These are phyloP conservation scores for Meriones unguiculatus DNA, from an alignment of 2,113 vertebrate genomes.

Conservation along the genomic window DNA sequence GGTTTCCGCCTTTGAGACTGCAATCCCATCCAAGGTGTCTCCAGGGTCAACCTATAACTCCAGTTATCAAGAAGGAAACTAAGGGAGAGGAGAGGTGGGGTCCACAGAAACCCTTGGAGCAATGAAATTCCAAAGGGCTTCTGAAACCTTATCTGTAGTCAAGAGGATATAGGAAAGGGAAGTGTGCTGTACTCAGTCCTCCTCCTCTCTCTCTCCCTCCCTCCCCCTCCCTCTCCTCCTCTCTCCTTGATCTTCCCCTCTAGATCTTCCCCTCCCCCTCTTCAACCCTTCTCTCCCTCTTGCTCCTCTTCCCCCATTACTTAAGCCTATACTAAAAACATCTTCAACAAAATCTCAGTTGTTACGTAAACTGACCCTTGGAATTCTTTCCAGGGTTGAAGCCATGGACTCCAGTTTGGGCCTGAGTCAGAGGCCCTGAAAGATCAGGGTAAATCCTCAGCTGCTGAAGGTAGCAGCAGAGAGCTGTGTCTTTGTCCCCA, in stretches of 20 bases:
- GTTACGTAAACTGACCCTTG: background rate
- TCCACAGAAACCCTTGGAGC: background rate
- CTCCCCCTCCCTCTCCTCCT: background rate
- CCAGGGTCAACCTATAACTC: background rate
- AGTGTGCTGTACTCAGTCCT: background rate
- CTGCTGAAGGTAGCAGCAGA: background rate
- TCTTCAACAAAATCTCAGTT: background rate
- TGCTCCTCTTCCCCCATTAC: background rate
- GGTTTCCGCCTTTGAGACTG: background rate
- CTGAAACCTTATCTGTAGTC: background rate
- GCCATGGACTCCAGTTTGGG: no score
- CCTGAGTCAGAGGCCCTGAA: background rate
- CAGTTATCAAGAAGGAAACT: background rate
- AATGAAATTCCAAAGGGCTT: background rate
- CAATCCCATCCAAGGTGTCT: background rate
- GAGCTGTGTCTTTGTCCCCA: background rate
- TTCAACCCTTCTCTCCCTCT: background rate
- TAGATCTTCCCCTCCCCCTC: background rate
- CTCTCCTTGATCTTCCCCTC: background rate
- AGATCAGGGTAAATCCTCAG: background rate
- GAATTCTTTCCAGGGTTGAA: background rate
- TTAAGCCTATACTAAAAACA: background rate
- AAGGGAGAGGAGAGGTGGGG: background rate
- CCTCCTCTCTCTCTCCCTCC: background rate
- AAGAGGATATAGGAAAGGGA: background rate